A percentile compares a stretch with the other conserved stretches of the same genome.
Conservation (phyloP, 2,113 vertebrate species). For the Pandion haliaetus region DNA sequence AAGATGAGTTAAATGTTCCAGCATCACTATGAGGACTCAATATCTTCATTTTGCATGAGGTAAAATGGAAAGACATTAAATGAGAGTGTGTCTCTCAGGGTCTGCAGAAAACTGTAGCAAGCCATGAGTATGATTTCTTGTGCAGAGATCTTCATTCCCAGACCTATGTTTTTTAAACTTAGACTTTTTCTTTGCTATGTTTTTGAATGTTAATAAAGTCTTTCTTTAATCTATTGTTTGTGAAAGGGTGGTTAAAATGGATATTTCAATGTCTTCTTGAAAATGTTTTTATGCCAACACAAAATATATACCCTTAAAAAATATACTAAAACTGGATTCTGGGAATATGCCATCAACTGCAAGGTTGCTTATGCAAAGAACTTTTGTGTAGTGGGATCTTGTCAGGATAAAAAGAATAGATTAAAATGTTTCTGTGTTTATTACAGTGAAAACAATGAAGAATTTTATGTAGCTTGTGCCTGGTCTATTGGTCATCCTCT, state of each 20-base stretch:
- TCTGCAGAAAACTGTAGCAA: not conserved
- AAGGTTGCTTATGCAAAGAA: not conserved
- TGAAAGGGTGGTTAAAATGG: not conserved
- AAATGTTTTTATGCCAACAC: not conserved
- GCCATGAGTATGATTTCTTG: not conserved
- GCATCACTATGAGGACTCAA: not conserved
- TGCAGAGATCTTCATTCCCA: not conserved
- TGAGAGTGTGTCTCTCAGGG: not conserved
- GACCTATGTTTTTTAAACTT: not conserved
- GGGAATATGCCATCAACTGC: not conserved
- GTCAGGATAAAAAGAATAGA: not conserved
- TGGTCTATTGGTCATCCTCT: not conserved
- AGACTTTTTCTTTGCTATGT: not conserved
- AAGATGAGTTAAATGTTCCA: not conserved
- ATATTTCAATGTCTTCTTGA: not conserved
- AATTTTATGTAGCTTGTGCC: not conserved
- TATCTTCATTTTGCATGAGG: not conserved
- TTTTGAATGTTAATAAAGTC: not conserved
- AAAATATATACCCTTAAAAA: not conserved
- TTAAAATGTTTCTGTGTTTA: not conserved
- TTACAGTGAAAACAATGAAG: not conserved
- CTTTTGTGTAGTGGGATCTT: not conserved
- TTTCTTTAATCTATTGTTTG: not conserved
- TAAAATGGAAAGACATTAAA: not conserved
- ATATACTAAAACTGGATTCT: not conserved